Conservation (phyloP, 2,797 vertebrate genomes). For the Clarias fuscus region DNA sequence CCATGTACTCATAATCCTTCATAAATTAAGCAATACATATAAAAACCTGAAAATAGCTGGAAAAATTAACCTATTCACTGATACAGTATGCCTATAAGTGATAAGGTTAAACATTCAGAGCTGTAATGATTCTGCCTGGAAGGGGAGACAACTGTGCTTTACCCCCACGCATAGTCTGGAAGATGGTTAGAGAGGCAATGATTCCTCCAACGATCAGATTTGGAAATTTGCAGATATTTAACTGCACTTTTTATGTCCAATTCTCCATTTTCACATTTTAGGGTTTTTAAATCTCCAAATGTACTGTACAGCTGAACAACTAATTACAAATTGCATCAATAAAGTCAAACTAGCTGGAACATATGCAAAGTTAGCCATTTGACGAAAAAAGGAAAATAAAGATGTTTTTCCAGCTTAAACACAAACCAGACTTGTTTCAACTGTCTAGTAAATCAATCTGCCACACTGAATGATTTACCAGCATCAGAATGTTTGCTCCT, state of each 20-base stretch:
- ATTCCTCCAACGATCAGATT: background rate
- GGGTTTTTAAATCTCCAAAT: background rate
- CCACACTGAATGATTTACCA: background rate
- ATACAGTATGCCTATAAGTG: background rate
- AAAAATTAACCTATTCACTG: background rate
- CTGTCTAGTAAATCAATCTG: background rate
- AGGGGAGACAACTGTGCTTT: background rate
- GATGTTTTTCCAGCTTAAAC: background rate
- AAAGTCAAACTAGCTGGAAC: background rate
- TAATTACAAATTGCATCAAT: background rate
- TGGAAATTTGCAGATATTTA: background rate
- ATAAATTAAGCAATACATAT: background rate
- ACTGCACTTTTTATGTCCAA: background rate
- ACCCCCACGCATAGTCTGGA: background rate
- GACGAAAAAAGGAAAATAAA: background rate
- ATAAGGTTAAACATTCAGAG: background rate
- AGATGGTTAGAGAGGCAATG: background rate
- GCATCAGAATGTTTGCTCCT: background rate
- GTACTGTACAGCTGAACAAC: background rate
- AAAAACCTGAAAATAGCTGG: background rate
- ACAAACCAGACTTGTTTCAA: background rate
- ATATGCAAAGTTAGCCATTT: background rate
- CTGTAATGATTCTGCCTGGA: background rate
- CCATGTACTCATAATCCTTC: background rate
- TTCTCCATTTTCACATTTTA: background rate